These are phyloP conservation scores for Deilephila porcellus DNA, from an alignment of 2,888 invertebrate species.

Conservation along the genomic window DNA sequence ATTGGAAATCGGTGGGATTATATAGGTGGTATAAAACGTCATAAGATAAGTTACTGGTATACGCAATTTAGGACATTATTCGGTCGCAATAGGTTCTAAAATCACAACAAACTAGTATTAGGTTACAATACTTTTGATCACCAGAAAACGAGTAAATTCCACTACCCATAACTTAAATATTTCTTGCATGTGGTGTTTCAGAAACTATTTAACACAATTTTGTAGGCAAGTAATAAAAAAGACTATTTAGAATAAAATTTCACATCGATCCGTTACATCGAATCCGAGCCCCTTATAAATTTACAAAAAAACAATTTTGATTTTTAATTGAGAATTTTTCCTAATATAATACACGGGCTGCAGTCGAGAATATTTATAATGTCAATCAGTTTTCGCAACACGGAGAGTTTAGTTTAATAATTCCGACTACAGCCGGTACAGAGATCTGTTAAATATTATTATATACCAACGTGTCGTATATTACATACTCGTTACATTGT, in stretches of 20 bases:
- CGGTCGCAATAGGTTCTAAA: background rate
- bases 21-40: slow-evolving; percentile 20
- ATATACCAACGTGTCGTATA: too few relatives aligned
- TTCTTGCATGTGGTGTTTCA: too few relatives aligned
- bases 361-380: background rate
- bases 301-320: slow-evolving; percentile 20
- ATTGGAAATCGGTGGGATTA: slow-evolving; percentile 12
- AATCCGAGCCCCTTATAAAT: slow-evolving; percentile 6
- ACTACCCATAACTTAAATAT: too few relatives aligned
- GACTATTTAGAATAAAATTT: too few relatives aligned
- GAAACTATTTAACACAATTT: background rate
- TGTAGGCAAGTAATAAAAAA: background rate
- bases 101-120: background rate
- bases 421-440: too few relatives aligned
- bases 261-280: background rate
- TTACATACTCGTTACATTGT: too few relatives aligned
- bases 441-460: too few relatives aligned
- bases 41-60: background rate
- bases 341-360: background rate
- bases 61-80: background rate
- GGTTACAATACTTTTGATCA: too few relatives aligned
- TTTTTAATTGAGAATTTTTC: background rate
- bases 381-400: background rate
- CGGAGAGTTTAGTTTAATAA: too few relatives aligned
- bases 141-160: too few relatives aligned